Evolutionary conservation across 2,113 vertebrate genomes (phyloP).

Genomic region (Chionomys nivalis): DNA sequence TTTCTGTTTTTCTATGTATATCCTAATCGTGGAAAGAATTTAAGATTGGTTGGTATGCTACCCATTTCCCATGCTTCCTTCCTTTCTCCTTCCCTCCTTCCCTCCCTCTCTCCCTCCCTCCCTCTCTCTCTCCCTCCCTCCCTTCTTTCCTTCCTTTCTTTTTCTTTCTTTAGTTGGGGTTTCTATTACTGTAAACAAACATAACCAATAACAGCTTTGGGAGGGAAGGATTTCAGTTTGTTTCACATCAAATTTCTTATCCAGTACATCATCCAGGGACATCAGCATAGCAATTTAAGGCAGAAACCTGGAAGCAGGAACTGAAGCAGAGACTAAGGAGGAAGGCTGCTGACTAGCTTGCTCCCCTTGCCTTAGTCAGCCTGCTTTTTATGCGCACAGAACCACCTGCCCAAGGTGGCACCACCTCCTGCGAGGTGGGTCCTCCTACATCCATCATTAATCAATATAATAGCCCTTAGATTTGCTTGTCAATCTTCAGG

Average conservation of each 20-base stretch:
- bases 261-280: neutral
- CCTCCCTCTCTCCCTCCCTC: too few species aligned
- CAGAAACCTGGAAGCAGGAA: neutral
- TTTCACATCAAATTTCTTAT: neutral
- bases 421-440: neutral
- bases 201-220: neutral
- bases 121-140: too few species aligned
- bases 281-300: neutral
- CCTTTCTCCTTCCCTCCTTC: too few species aligned
- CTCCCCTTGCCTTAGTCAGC: neutral
- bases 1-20: neutral
- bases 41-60: conserved; percentile 16
- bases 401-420: neutral
- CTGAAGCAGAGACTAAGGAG: neutral
- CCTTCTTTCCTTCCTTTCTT: too few species aligned
- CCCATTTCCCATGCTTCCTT: neutral
- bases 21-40: neutral
- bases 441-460: neutral
- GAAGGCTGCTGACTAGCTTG: neutral
- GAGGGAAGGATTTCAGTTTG: neutral
- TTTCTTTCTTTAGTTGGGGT: too few species aligned
- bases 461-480: neutral
- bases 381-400: neutral
- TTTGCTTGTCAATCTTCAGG: neutral
- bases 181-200: too few species aligned